Evolutionary conservation across 23 tunicate species (phyloP), one percentile per base, ranked within the genome.

Genomic region (Oikopleura albicans): DNA sequence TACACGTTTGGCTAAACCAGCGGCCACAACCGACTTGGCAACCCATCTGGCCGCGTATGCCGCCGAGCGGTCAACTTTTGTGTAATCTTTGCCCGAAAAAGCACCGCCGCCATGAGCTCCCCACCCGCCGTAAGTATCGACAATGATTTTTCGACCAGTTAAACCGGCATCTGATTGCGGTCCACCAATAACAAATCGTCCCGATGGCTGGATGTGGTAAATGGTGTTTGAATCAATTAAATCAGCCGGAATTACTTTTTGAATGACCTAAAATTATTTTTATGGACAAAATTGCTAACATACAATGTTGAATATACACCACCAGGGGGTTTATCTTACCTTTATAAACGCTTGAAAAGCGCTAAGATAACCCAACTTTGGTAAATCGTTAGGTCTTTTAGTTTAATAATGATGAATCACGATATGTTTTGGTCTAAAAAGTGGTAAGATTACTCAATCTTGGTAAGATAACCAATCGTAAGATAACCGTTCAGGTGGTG

Each of bases 91-190:
- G 31, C 97, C 97, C n/a, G 97, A 91, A 40, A 91, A 91, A 27
- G 97, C 97, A 4, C 97, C 97, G 0, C 97, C 97, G 8, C 97
- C 97, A 49, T 91, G 97, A 22, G 97, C 97, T 0, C 97, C 97
- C 97, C 97, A 91, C 36, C 97, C 97, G 4, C 97, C 97, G 66
- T 91, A 91, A 16, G 97, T 91, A 75, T 91, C 97, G 28, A 91
- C 97, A 40, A 91, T 91, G 36, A 91, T 91, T 85, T 91, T 91
- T 31, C 97, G 87, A 0, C 97, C 97, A 37, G 97, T 91, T 0
- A 91, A 84, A 39, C 97, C 97, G 33, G 97, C 97, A 75, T 91
- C 97, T 12, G 92, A 91, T 92, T 91, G 86, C 34, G 97, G 97
- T 0, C 97, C 97, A 40, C 97, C 97, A 1, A 89, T 66, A 39